These are phyloP conservation scores for Nomada lathburiana DNA, from an alignment of 2,888 invertebrate species.

Conservation along the genomic window DNA sequence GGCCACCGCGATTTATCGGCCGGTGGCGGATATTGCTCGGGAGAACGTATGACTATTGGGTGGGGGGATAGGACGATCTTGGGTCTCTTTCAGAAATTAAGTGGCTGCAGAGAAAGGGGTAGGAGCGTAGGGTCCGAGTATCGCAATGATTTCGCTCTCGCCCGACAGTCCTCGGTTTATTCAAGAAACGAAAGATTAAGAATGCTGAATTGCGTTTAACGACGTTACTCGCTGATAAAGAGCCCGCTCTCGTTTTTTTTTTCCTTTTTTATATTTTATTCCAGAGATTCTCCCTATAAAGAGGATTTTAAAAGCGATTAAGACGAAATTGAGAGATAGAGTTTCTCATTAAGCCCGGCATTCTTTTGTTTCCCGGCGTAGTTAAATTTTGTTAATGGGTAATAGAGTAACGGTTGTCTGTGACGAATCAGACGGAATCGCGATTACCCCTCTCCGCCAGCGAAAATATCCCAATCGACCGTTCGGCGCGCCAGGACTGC, in stretches of 20 bases:
- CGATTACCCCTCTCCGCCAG: conserved; percentile 48
- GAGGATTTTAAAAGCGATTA: conserved; percentile 16
- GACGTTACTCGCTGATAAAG: conserved; percentile 12
- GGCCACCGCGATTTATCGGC: not conserved
- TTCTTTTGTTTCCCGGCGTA: not conserved
- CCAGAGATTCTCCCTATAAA: not conserved
- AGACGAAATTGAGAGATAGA: not conserved
- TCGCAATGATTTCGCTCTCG: conserved; percentile 11
- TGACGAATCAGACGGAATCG: conserved; percentile 27
- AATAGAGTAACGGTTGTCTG: not conserved
- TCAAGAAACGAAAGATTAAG: conserved; percentile 3
- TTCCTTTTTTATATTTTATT: not conserved
- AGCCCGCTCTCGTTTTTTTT: too few relatives aligned
- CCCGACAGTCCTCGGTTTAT: not conserved
- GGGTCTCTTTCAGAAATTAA: not conserved
- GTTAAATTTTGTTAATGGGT: not conserved
- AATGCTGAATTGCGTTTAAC: conserved; percentile 11
- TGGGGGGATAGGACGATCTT: not conserved
- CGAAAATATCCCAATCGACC: conserved; percentile 67
- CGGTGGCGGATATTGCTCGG: not conserved
- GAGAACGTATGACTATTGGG: not conserved
- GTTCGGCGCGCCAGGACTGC: conserved; percentile 63
- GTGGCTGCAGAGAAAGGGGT: not conserved
- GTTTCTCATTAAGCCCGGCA: conserved; percentile 10
- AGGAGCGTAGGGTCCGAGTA: not conserved